Conservation (phyloP, 2,113 vertebrate genomes). For the Sardina pilchardus region DNA sequence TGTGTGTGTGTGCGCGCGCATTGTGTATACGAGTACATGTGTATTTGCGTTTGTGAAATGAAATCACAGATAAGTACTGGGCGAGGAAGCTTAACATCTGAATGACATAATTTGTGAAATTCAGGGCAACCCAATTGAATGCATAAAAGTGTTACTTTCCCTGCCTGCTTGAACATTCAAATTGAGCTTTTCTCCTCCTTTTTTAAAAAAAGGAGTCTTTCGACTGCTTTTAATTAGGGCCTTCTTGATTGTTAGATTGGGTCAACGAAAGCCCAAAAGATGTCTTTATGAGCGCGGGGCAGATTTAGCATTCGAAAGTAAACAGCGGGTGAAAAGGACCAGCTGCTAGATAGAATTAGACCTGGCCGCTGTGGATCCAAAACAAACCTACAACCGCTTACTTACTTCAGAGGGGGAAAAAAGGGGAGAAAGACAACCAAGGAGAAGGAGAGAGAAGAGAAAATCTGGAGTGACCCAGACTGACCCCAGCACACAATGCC, state of each 20-base stretch:
- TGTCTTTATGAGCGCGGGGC: conserved; percentile 64
- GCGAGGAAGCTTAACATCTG: neutral
- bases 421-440: conserved; percentile 34
- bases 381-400: conserved; percentile 70
- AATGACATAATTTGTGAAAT: neutral
- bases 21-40: neutral
- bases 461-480: conserved; percentile 71
- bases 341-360: conserved; percentile 77
- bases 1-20: too few species aligned
- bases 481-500: conserved; percentile 75
- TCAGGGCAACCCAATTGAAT: neutral
- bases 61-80: neutral
- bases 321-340: conserved; percentile 73
- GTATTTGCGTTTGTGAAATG: neutral
- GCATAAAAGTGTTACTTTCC: neutral
- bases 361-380: conserved; percentile 68
- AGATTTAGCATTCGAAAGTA: conserved; percentile 71
- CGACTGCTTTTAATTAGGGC: conserved; percentile 68
- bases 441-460: conserved; percentile 50
- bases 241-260: conserved; percentile 64
- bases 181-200: neutral
- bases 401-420: conserved; percentile 44
- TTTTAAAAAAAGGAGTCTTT: conserved; percentile 28
- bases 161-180: neutral
- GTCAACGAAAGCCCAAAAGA: conserved; percentile 64